A percentile compares a stretch with the other conserved stretches of the same genome.
Evolutionary conservation across 1,140 invertebrate species (phyloP).

Genomic region (Copidosoma floridanum): DNA sequence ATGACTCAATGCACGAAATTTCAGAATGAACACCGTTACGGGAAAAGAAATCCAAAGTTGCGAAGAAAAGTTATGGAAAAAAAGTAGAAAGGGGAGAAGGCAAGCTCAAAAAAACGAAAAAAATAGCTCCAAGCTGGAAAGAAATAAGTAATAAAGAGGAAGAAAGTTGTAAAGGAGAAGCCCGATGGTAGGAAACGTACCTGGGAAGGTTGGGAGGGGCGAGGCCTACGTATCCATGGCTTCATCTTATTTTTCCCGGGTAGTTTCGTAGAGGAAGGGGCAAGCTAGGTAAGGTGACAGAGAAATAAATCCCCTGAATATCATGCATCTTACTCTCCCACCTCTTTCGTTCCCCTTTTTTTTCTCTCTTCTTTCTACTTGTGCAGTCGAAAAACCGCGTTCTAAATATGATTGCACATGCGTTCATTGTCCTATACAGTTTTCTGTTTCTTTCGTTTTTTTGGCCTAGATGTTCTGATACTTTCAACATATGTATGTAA

Average conservation of each 20-base stretch:
- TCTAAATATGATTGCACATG: no score
- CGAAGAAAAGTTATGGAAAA: background rate
- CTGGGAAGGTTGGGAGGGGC: background rate
- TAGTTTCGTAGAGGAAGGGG: no score
- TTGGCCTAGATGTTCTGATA: no score
- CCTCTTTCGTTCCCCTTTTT: background rate
- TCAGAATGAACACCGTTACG: no score
- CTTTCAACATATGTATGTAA: no score
- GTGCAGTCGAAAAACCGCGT: no score
- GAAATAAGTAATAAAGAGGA: slow-evolving; percentile 1
- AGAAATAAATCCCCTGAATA: slow-evolving; percentile 39
- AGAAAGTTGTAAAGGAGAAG: background rate
- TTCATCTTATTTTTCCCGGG: slow-evolving; percentile 23
- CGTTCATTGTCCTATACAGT: no score
- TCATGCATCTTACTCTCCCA: slow-evolving; percentile 23
- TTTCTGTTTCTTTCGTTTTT: no score
- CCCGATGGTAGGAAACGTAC: background rate
- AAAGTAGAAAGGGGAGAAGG: background rate
- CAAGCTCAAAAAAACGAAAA: background rate
- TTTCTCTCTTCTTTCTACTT: no score
- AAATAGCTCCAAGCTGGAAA: background rate
- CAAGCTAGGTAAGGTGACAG: slow-evolving; percentile 23
- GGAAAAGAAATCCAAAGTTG: no score
- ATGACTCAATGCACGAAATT: no score
- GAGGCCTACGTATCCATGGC: background rate